Base-by-base conservation (phyloP, 2,113 vertebrate species). In the Notechis scutatus region DNA sequence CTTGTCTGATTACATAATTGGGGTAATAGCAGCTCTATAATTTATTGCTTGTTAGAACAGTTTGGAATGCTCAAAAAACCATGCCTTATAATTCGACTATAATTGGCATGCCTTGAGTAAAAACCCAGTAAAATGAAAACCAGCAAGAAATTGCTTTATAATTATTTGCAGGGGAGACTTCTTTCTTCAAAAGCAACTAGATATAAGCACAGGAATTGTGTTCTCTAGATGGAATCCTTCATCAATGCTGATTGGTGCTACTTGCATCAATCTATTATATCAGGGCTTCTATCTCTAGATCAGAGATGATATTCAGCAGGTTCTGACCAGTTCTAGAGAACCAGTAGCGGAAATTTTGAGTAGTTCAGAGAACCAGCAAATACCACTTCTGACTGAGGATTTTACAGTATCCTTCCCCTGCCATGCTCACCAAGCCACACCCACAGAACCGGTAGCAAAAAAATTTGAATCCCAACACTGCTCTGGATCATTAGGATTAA, bases 81-180 rank as follows among this genome's bases (percentile, higher is more conserved):
- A 0, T 89, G 92, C 8, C 45, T 94, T 92, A 23, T 56, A 85
- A 88, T 91, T 94, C 87, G 94, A 91, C 94, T 94, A 91, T 94
- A 74, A 5, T 85, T 93, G 93, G 50, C 92, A 50, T 93, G 92
- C 95, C 96, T 95, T 59, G 93, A 92, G 64, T 96, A 87, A 94
- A 95, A 95, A 91, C 88, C 88, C 39, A 45, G 85, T 91, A 91
- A 91, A 92, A 90, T 93, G 92, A 88, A 96, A 94, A 94, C 54
- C 88, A 93, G 85, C 0, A 52, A 92, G 87, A 91, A 94, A 95
- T 95, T 94, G 95, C 95, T 94, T 94, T 95, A 34, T 93, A 94
- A 96, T 93, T 94, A 89, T 92, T 93, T 93, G 14, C 54, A 85
- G 94, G 93, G 91, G 94, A 59, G 39, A 94, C 20, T 90, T 89